Percentiles rank a stretch among this genome's conserved stretches.
Evolutionary conservation across 2,888 invertebrate genomes (phyloP).

Genomic region (Acrocera orbiculus): DNA sequence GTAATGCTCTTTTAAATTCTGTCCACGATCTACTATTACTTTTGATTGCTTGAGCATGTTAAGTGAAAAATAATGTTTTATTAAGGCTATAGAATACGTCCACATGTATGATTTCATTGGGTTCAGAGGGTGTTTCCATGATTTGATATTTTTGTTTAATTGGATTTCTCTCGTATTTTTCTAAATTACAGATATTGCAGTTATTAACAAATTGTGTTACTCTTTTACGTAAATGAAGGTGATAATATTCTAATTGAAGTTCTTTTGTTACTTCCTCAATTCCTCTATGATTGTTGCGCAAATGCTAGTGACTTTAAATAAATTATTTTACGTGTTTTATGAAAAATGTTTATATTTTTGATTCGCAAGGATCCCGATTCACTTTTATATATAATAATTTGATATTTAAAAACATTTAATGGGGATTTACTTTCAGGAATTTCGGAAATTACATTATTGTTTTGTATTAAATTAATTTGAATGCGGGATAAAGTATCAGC

Average conservation of each 20-base stretch:
- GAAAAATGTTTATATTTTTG: slow-evolving; percentile 3
- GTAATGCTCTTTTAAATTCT: slow-evolving; percentile 10
- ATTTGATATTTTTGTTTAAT: slow-evolving; percentile 12
- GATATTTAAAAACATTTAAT: background rate
- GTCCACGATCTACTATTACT: slow-evolving; percentile 10
- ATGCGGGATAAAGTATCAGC: slow-evolving; percentile 9
- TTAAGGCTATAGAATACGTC: slow-evolving; percentile 12
- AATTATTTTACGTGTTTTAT: slow-evolving; percentile 4
- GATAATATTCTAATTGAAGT: slow-evolving; percentile 9
- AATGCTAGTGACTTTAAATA: slow-evolving; percentile 6
- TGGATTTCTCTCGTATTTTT: slow-evolving; percentile 12
- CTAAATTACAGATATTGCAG: slow-evolving; percentile 9
- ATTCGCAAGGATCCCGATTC: background rate
- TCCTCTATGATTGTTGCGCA: slow-evolving; percentile 13
- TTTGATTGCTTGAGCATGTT: slow-evolving; percentile 13
- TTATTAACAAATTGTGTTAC: slow-evolving; percentile 13
- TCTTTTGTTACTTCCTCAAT: slow-evolving; percentile 9
- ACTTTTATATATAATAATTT: background rate
- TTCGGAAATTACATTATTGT: background rate
- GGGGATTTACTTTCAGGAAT: slow-evolving; percentile 1
- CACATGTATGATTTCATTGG: slow-evolving; percentile 14
- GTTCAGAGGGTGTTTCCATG: slow-evolving; percentile 13
- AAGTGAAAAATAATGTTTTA: slow-evolving; percentile 12
- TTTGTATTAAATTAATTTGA: background rate
- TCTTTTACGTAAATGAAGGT: slow-evolving; percentile 9